Conservation (phyloP, 2,888 invertebrate species). For the Lochmaea capreae region DNA sequence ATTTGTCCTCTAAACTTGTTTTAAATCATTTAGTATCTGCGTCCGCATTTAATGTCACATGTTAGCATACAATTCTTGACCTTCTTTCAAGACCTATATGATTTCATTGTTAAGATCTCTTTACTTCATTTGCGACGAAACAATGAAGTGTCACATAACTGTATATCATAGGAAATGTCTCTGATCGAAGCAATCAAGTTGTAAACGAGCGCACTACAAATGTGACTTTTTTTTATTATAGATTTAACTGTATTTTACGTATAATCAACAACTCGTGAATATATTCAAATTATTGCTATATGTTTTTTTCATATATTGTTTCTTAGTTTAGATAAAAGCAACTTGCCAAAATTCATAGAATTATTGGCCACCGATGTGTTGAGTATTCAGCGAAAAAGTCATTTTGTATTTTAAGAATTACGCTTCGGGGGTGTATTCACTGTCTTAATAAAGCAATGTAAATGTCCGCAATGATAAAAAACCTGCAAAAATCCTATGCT, state of each 20-base stretch:
- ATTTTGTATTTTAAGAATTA: no score
- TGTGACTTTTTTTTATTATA: background rate
- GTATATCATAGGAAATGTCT: constrained; percentile 30
- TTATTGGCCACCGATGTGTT: no score
- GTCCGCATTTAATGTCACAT: background rate
- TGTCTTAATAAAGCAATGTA: no score
- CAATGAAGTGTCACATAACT: constrained; percentile 43
- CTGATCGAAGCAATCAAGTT: constrained; percentile 22
- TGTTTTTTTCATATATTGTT: background rate
- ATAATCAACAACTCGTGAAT: no score
- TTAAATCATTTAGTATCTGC: background rate
- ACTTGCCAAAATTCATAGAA: no score
- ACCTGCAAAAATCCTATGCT: no score
- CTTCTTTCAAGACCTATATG: constrained; percentile 2
- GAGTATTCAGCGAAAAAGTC: no score
- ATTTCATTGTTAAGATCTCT: constrained; percentile 18
- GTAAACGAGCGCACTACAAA: background rate
- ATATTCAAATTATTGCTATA: no score
- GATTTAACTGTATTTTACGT: background rate
- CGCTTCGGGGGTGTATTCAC: no score
- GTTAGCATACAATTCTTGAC: constrained; percentile 6
- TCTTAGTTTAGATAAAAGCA: background rate
- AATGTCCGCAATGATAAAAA: no score
- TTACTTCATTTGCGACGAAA: constrained; percentile 27
- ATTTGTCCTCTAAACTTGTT: background rate